phyloP scores from a whole-genome alignment of 1,140 invertebrate species.

The Gonioctena quinquepunctata region DNA sequence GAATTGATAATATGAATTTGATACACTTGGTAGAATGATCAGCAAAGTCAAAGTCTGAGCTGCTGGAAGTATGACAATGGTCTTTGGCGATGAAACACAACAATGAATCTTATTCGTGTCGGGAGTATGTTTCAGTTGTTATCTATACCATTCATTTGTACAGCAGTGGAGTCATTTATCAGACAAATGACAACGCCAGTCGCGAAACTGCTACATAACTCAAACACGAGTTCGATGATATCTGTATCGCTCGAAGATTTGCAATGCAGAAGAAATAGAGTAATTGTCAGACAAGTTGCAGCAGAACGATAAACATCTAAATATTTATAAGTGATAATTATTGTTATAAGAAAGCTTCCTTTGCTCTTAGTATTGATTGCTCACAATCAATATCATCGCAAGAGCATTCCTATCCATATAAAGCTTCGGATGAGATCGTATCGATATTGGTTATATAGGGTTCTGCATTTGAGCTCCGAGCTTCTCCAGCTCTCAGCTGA shows the following conservation, averaged over 20 bases:
- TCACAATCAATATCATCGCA: background rate
- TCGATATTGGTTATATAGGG: no score
- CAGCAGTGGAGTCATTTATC: background rate
- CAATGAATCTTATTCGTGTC: no score
- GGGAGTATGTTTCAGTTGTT: background rate
- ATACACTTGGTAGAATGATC: no score
- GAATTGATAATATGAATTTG: no score
- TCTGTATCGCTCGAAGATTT: constrained; percentile 1
- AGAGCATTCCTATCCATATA: background rate
- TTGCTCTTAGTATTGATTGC: background rate
- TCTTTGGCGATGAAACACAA: no score
- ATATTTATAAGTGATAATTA: constrained; percentile 15
- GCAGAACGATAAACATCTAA: constrained; percentile 4
- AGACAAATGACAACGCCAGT: background rate
- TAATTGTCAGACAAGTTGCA: background rate
- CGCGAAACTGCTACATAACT: background rate
- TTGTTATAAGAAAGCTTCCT: constrained; percentile 4
- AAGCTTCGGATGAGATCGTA: no score
- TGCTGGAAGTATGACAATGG: no score
- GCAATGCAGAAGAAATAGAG: background rate
- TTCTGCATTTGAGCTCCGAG: no score
- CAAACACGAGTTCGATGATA: background rate
- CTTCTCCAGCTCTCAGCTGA: no score
- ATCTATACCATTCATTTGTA: background rate
- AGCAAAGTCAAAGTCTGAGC: no score